A percentile compares a stretch with the other conserved stretches of the same genome.
phyloP scores from a whole-genome alignment of 2,797 vertebrate genomes.

The Poliocrania exsul region DNA sequence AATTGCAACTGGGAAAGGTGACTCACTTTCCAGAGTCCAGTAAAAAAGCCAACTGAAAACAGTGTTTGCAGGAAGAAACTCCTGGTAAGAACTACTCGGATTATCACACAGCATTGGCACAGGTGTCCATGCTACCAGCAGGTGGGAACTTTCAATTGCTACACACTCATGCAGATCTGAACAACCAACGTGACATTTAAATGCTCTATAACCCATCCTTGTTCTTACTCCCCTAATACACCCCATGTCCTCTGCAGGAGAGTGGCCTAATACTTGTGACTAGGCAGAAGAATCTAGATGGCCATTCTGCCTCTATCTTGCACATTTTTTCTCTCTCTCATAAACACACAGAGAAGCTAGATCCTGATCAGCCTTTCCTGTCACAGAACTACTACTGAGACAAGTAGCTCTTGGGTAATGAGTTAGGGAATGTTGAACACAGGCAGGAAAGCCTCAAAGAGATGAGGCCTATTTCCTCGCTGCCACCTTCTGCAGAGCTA shows the following conservation, averaged over 20 bases:
- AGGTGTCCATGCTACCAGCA: background rate
- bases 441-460: background rate
- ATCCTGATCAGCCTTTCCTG: background rate
- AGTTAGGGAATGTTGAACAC: background rate
- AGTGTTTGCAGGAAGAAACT: background rate
- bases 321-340: background rate
- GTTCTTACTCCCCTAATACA: background rate
- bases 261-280: background rate
- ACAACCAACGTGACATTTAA: background rate
- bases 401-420: background rate
- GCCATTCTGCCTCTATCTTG: background rate
- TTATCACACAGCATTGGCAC: background rate
- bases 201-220: background rate
- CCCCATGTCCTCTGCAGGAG: background rate
- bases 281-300: background rate
- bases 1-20: background rate
- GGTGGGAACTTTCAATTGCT: background rate
- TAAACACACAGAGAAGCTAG: background rate
- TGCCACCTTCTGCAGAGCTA: background rate
- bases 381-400: background rate
- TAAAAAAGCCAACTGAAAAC: background rate
- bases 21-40: background rate
- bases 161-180: background rate
- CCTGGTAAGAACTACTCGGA: background rate
- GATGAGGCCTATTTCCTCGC: background rate